Base-by-base conservation (phyloP, 2,797 vertebrate genomes). In the Rallus crepitans region DNA sequence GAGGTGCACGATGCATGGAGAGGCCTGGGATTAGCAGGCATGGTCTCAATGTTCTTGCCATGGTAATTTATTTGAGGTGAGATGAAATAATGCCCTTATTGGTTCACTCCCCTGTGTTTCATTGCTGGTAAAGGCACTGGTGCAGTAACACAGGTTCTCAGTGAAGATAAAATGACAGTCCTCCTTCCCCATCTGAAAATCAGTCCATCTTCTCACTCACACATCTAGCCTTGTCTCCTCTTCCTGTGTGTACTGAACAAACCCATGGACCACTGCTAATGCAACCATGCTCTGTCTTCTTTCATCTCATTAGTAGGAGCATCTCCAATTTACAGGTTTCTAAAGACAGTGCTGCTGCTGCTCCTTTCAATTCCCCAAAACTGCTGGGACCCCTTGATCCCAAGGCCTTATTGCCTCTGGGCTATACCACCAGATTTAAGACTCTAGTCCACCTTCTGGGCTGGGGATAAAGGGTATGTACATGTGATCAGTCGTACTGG, bases 251-350 rank as follows among this genome's bases (percentile, higher is more conserved):
- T 52, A 45, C 82, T 68, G 86, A 78, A 60, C 57, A 84, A 92
- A 59, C 35, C n/a, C 50, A 63, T 53, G 47, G 65, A 33, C 23
- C 75, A 60, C 55, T 0, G 0, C 23, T 40, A 52, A 4, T 37
- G 30, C 30, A 68, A 42, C 35, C 8, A 2, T 76, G 47, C n/a
- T 68, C n/a, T 60, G 45, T 66, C 35, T 53, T 88, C 21, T 75
- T 63, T 27, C 61, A 40, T 20, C 50, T 78, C 3, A 4, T 33
- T 42, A 73, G 52, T 52, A 72, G 59, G 69, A 72, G n/a, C 64
- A 31, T 33, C 39, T 66, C 57, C 27, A 5, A 30, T 20, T 57
- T 57, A n/a, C 27, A 20, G 0, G 0, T 33, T 42, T 48, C 21
- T 42, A 30, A 50, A 82, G 47, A 42, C 28, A 14, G n/a, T 35